Evolutionary conservation across 2,113 vertebrate genomes (phyloP).

Genomic region (Marcusenius ussheri): DNA sequence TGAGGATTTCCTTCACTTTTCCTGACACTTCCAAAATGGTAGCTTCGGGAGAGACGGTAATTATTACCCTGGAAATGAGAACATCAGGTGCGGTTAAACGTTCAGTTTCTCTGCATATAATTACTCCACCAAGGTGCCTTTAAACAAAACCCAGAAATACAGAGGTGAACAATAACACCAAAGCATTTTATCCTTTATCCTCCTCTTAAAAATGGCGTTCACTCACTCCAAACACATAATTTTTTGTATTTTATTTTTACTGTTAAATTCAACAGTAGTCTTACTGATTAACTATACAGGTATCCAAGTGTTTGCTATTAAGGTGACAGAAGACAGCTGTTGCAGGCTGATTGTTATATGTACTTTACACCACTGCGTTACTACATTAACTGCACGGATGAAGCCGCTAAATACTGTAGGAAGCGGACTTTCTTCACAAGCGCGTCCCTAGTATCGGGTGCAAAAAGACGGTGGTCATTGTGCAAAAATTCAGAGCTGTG

Average conservation of each 20-base stretch:
- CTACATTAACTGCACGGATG: background rate
- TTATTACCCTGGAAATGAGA: conserved; percentile 5
- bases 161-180: background rate
- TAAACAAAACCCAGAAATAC: background rate
- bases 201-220: background rate
- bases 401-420: background rate
- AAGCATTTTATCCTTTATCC: background rate
- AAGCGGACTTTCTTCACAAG: background rate
- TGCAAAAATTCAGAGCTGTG: background rate
- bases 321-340: background rate
- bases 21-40: background rate
- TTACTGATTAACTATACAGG: background rate
- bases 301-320: background rate
- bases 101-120: background rate
- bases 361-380: background rate
- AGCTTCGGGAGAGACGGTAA: background rate
- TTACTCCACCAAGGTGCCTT: background rate
- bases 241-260: background rate
- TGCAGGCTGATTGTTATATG: background rate
- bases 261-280: background rate
- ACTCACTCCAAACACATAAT: background rate
- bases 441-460: background rate
- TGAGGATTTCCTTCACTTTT: background rate
- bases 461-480: background rate
- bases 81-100: background rate